Conservation (phyloP, 2,797 vertebrate genomes). For the Adelosebastes latens region DNA sequence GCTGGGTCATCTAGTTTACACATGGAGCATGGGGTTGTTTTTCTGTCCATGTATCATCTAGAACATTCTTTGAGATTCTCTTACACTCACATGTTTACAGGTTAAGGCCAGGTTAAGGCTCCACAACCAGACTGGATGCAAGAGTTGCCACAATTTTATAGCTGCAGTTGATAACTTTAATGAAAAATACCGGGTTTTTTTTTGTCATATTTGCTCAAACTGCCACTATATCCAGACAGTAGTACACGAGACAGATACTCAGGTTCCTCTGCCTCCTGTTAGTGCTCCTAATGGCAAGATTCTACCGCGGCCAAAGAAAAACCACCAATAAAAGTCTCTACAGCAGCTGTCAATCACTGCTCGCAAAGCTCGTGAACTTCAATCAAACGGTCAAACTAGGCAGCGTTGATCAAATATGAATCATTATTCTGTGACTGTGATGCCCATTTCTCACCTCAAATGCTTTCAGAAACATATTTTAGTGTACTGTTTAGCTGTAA, state of each 20-base stretch:
- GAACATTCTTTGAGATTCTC: constrained; percentile 44
- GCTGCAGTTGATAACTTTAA: background rate
- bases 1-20: constrained; percentile 34
- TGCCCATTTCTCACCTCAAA: too few species aligned
- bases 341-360: too few species aligned
- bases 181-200: fast-evolving
- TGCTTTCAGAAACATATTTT: too few species aligned
- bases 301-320: too few species aligned
- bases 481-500: too few species aligned
- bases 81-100: constrained; percentile 38
- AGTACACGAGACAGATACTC: background rate
- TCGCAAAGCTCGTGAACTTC: too few species aligned
- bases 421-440: too few species aligned
- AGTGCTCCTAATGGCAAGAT: too few species aligned
- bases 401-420: too few species aligned
- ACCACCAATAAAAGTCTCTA: too few species aligned
- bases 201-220: background rate
- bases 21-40: background rate
- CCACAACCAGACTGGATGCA: constrained; percentile 3
- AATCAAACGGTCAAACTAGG: too few species aligned
- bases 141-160: background rate
- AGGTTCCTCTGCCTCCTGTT: background rate
- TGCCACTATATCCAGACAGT: background rate
- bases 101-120: background rate
- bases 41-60: constrained; percentile 33